These are phyloP conservation scores for Ectemnius cavifrons DNA, from an alignment of 2,888 invertebrate species.

Conservation along the genomic window DNA sequence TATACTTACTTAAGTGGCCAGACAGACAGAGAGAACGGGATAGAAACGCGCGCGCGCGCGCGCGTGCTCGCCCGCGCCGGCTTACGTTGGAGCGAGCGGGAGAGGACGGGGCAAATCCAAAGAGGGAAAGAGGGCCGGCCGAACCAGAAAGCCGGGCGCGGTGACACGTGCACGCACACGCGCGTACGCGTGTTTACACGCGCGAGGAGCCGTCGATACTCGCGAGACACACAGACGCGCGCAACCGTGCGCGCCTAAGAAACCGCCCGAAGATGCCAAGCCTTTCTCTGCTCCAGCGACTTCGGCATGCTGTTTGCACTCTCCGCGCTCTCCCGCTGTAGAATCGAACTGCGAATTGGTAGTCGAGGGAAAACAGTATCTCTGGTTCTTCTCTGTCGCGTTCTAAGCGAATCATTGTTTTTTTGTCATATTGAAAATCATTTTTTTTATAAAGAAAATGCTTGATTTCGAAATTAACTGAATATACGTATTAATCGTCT, in stretches of 20 bases:
- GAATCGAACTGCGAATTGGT: not conserved
- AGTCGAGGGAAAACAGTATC: no score
- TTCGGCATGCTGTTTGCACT: conserved; percentile 14
- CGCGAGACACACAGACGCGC: conserved; percentile 15
- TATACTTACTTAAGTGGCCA: conserved; percentile 43
- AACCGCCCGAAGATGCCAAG: conserved; percentile 6
- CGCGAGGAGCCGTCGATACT: conserved; percentile 17
- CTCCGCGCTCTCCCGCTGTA: not conserved
- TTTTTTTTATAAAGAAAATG: no score
- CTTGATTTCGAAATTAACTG: no score
- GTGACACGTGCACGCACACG: conserved; percentile 51
- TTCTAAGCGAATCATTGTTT: no score
- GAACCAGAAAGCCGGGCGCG: conserved; percentile 11
- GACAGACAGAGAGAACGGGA: conserved; percentile 26
- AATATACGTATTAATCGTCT: no score
- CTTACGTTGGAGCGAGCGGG: not conserved
- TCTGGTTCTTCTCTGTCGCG: no score
- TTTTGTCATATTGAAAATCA: no score
- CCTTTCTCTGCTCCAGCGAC: conserved; percentile 20
- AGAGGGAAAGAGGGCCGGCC: conserved; percentile 10
- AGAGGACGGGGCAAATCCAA: not conserved
- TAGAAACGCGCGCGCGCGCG: conserved; percentile 33
- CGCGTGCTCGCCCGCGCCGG: not conserved
- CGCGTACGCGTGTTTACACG: conserved; percentile 41
- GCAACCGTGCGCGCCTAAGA: no score